phyloP scores from a whole-genome alignment of 1,140 invertebrate species.

The Trialeurodes vaporariorum region DNA sequence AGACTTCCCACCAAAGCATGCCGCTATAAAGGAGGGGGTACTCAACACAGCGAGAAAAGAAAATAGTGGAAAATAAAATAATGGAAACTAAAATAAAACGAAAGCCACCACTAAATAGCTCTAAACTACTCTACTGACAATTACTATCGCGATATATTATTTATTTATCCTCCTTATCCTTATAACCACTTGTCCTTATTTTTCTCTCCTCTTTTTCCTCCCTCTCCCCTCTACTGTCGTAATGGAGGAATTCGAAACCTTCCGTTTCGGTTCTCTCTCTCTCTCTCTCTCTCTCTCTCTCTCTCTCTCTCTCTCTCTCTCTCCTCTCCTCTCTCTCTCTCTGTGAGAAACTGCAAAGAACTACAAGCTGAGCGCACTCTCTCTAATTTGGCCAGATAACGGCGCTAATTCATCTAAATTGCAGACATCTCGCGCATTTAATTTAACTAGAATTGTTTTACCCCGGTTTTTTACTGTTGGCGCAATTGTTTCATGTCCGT shows the following conservation, averaged over 20 bases:
- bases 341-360: too few relatives aligned
- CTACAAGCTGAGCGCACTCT: too few relatives aligned
- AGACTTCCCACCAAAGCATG: not conserved
- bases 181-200: too few relatives aligned
- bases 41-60: not conserved
- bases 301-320: too few relatives aligned
- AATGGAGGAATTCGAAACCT: not conserved
- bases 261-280: too few relatives aligned
- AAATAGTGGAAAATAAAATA: not conserved
- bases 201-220: too few relatives aligned
- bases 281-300: too few relatives aligned
- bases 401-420: not conserved
- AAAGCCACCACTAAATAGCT: not conserved
- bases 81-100: not conserved
- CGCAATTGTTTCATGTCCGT: not conserved
- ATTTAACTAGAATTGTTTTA: not conserved
- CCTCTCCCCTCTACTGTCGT: not conserved
- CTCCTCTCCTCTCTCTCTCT: too few relatives aligned
- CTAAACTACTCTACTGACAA: not conserved
- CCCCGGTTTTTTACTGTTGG: not conserved
- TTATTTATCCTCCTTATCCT: constrained; percentile 1
- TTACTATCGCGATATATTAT: not conserved
- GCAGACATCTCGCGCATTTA: not conserved
- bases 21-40: not conserved
- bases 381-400: not conserved